These are phyloP conservation scores for Agrilus mali DNA, from an alignment of 2,888 invertebrate species.

Conservation along the genomic window DNA sequence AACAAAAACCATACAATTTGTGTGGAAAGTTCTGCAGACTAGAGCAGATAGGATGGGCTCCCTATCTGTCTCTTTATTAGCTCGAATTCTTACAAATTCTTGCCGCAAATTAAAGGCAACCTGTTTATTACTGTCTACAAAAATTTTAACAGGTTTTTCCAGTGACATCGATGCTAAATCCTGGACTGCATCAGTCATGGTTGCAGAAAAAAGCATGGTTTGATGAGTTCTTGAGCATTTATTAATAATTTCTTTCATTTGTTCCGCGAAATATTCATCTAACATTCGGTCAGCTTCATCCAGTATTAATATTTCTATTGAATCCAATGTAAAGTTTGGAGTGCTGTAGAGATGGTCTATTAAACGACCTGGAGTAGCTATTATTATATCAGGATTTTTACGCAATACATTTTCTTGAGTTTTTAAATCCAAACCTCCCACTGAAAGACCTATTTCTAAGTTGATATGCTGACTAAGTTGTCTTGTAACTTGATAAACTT, in stretches of 20 bases:
- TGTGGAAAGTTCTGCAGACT: constrained; percentile 78
- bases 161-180: constrained; percentile 89
- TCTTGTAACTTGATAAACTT: constrained; percentile 89
- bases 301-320: constrained; percentile 76
- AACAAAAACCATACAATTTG: constrained; percentile 89
- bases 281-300: constrained; percentile 85
- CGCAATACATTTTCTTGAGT: constrained; percentile 61
- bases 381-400: constrained; percentile 78
- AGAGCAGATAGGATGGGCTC: constrained; percentile 79
- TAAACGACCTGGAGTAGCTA: constrained; percentile 95
- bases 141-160: constrained; percentile 84
- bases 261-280: constrained; percentile 97
- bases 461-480: constrained; percentile 80
- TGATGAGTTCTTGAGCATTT: constrained; percentile 86
- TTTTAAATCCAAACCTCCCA: constrained; percentile 81
- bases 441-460: constrained; percentile 71
- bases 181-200: constrained; percentile 97
- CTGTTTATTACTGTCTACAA: constrained; percentile 91
- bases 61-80: constrained; percentile 78
- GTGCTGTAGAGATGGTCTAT: constrained; percentile 96
- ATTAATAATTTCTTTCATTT: constrained; percentile 95
- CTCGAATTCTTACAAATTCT: constrained; percentile 90
- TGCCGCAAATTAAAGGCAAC: constrained; percentile 92
- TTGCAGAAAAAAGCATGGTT: constrained; percentile 96
- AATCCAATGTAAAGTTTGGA: constrained; percentile 78